Base-by-base conservation (phyloP, 2,113 vertebrate genomes). In the Holacanthus passer region DNA sequence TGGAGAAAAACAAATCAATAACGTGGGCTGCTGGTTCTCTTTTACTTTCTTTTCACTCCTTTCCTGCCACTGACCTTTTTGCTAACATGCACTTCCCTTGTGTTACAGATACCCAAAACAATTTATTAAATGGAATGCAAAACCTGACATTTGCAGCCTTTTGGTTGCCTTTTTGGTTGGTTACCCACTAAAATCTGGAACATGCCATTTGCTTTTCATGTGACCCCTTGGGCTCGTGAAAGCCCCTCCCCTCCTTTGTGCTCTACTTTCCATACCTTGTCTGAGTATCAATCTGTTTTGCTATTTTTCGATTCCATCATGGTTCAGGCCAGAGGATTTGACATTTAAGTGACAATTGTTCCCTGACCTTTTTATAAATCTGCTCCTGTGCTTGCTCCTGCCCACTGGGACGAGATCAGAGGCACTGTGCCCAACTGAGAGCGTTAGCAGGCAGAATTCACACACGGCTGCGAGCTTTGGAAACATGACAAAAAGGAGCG, bases 261-360 rank as follows among this genome's bases (percentile, higher is more conserved):
- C 53, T 39, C 64, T 62, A 53, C 69, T 78, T 53, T 87, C 80
- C 67, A 45, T 3, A 83, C 80, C 67, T 82, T 75, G 69, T 82
- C 83, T 52, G 31, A 55, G 83, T 55, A 88, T 88, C 79, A 91
- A 91, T 89, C 84, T 74, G 70, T 79, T 87, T 86, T 63, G 81
- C 77, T 77, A 62, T 82, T 88, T 90, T 79, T 70, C 45, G 52
- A 89, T 88, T 87, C 84, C 81, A 87, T 91, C 81, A 32, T 5
- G n/a, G 73, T 78, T 63, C 69, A 84, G 53, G 81, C 87, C 88
- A 74, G 76, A 90, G 41, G 77, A 86, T 94, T 94, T 94, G 93
- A 94, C 90, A 93, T 94, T 93, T 95, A 90, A 89, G 83, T 92
- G 91, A 88, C 91, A 92, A 94, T 93, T 91, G 87, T 85, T 89